Base-by-base conservation (phyloP, 2,113 vertebrate genomes). In the Ameiurus melas region DNA sequence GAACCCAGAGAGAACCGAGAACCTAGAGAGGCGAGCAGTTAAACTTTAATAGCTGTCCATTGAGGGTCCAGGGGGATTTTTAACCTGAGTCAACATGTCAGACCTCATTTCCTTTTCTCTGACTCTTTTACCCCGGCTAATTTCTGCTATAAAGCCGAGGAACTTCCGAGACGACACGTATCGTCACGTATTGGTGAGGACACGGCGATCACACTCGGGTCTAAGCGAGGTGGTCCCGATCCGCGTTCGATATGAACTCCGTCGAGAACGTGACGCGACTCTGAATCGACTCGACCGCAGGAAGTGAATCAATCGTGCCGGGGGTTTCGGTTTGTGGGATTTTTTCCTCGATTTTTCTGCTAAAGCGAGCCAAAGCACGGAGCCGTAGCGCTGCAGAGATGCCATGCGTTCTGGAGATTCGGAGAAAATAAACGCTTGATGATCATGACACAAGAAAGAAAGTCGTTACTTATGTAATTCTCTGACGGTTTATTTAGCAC, bases 11-110 rank as follows among this genome's bases (percentile, higher is more conserved):
- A 89, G 83, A 25, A 39, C 30, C 9, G 20, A 82, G 19, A 39
- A 62, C 80, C 89, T 89, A 89, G 86, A 90, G 89, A 89, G 93
- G 88, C 53, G 53, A 87, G 90, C 91, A 92, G 93, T 94, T 93
- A 92, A 94, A 93, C 86, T 92, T 93, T 94, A 95, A 94, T 93
- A 93, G 91, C 91, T 93, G 92, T 94, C 92, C 90, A 85, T 91
- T 93, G 91, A 92, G 85, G 89, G 86, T 86, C 93, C 92, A 91
- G 89, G 70, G 91, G 93, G 94, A 94, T 93, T 94, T 90, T 91
- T 89, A 87, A 87, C 90, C 89, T 92, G 88, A 93, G 93, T 94
- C 93, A 95, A 93, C 94, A 94, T 95, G 94, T 89, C 93, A 94
- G 91, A 92, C 79, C 90, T 89, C 78, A 94, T 96, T 95, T 95